Base-by-base conservation (phyloP, 2,888 invertebrate species). In the Xanthorhoe spadicearia region DNA sequence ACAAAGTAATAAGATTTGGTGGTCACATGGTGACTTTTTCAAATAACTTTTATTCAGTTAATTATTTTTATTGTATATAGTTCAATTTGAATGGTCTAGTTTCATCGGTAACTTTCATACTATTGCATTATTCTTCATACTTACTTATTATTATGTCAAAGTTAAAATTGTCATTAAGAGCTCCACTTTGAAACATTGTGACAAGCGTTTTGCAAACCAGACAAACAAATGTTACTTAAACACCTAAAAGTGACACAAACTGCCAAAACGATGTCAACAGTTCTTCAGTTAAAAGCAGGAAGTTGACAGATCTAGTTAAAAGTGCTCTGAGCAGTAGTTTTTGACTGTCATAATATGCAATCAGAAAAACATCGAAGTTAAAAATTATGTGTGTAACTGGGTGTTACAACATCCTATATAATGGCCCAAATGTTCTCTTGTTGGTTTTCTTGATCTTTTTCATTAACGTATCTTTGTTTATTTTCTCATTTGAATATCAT, bases 261-360 rank as follows among this genome's bases (percentile, higher is more conserved):
- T 46, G 32, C 32, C 57, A 43, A 46, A 54, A 58, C 60, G 10
- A 15, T 63, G 66, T 66, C 63, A 66, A 64, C 57, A 51, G 61
- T 58, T 55, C 58, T 46, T 50, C 50, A 52, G 17, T 9, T 38
- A 51, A 32, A 35, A 52, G 49, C 17, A 48, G 61, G 55, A 61
- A 57, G 60, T 53, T 38, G 53, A 48, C 49, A 58, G 43, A 58
- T 61, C 19, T 66, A 49, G 66, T 55, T 32, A 17, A 38, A 28
- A 19, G 43, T 13, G 19, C 15, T 23, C 51, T 19, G 13, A 52
- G 59, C 59, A 59, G 43, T 38, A 3, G 38, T 17, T 18, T 1
- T 19, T 49, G 49, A 15, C 23, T 28, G 13, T 51, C 28, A 18
- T 23, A 23, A 23, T 3, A 23, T 23, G 4, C 23, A 23, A 23